These are phyloP conservation scores for Cyclargus thomasi DNA, from an alignment of 1,140 invertebrate genomes.

Conservation along the genomic window DNA sequence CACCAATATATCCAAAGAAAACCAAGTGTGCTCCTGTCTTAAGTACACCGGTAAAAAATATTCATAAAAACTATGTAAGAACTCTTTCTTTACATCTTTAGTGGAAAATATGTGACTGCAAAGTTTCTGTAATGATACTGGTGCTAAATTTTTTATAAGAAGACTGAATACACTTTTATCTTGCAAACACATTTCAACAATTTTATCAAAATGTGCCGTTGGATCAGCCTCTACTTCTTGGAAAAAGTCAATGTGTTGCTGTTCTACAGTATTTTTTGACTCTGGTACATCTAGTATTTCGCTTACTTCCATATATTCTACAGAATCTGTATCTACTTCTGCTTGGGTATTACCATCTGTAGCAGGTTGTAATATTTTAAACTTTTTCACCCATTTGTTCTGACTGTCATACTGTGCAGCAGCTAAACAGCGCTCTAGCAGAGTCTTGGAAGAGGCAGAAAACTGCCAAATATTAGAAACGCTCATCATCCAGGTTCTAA, in stretches of 20 bases:
- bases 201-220: constrained; percentile 22
- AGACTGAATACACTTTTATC: constrained; percentile 21
- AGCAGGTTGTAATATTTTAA: constrained; percentile 1
- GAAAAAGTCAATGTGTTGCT: not conserved
- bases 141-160: constrained; percentile 28
- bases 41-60: constrained; percentile 35
- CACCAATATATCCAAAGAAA: constrained; percentile 37
- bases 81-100: constrained; percentile 22
- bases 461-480: constrained; percentile 22
- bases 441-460: constrained; percentile 22
- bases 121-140: constrained; percentile 31
- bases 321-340: not conserved
- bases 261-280: not conserved
- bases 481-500: no score
- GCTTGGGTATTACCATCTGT: not conserved
- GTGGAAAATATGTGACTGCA: constrained; percentile 30
- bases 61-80: constrained; percentile 33
- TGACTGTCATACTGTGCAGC: not conserved
- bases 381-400: constrained; percentile 28
- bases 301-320: not conserved
- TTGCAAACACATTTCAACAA: constrained; percentile 28
- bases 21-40: constrained; percentile 31
- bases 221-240: constrained; percentile 30
- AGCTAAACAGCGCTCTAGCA: constrained; percentile 19
- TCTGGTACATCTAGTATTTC: not conserved